A percentile compares a stretch with the other conserved stretches of the same genome.
phyloP scores from a whole-genome alignment of 1,140 invertebrate species.

The Drosophila kepulauana region DNA sequence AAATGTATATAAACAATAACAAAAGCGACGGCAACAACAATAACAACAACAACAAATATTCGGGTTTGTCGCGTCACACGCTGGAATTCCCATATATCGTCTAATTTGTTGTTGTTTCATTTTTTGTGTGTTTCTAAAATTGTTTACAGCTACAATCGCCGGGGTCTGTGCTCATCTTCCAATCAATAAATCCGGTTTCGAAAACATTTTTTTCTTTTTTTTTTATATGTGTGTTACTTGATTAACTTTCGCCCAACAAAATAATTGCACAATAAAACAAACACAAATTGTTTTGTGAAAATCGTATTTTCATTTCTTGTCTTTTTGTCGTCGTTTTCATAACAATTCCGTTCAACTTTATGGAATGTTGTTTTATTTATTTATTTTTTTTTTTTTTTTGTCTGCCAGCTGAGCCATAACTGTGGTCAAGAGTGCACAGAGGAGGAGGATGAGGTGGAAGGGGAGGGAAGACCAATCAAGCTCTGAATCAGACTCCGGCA shows the following conservation, averaged over 20 bases:
- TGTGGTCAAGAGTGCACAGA: no score
- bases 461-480: neutral
- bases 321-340: slow-evolving; percentile 21
- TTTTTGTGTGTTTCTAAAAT: slow-evolving; percentile 69
- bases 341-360: no score
- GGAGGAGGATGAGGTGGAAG: neutral
- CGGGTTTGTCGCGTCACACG: slow-evolving; percentile 78
- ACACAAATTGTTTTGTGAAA: slow-evolving; percentile 59
- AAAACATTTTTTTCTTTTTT: slow-evolving; percentile 33
- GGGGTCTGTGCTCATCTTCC: slow-evolving; percentile 65
- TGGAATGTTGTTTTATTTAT: no score
- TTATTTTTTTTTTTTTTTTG: no score
- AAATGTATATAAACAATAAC: slow-evolving; percentile 37
- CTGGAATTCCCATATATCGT: slow-evolving; percentile 82
- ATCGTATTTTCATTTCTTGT: slow-evolving; percentile 34
- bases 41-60: slow-evolving; percentile 47
- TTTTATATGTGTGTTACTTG: slow-evolving; percentile 44
- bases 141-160: slow-evolving; percentile 71
- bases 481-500: slow-evolving; percentile 12
- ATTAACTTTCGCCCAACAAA: slow-evolving; percentile 77
- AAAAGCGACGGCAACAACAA: slow-evolving; percentile 24
- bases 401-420: no score
- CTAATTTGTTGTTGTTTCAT: slow-evolving; percentile 67
- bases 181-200: slow-evolving; percentile 78
- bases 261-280: slow-evolving; percentile 77